phyloP scores from a whole-genome alignment of 2,888 invertebrate species.

The Troides helena region DNA sequence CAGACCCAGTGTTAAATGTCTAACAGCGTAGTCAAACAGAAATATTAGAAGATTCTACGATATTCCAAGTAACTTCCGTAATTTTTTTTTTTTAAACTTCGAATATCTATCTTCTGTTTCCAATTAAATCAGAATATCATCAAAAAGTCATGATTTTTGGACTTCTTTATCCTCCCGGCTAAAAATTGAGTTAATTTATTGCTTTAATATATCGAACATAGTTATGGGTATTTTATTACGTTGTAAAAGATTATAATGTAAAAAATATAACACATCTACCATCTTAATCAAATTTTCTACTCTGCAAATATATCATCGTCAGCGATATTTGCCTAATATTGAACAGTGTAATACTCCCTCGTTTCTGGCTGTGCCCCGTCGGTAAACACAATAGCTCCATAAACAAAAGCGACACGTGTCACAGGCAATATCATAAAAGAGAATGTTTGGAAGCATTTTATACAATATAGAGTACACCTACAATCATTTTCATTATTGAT shows the following conservation, averaged over 20 bases:
- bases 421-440: slow-evolving; percentile 22
- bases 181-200: neutral
- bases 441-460: slow-evolving; percentile 18
- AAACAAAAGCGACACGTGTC: slow-evolving; percentile 27
- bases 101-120: no score
- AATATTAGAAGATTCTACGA: no score
- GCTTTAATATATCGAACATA: neutral
- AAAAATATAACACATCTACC: neutral
- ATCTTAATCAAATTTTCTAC: neutral
- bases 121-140: no score
- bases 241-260: no score
- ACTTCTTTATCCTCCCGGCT: no score
- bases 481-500: slow-evolving; percentile 36
- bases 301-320: neutral
- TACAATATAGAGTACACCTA: slow-evolving; percentile 21
- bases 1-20: no score
- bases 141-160: no score
- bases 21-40: no score
- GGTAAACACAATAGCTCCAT: slow-evolving; percentile 22
- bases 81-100: no score
- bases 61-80: no score
- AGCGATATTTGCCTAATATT: slow-evolving; percentile 25
- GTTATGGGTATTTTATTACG: no score
- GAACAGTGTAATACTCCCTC: slow-evolving; percentile 15
- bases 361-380: slow-evolving; percentile 14